Conservation (phyloP, 2,888 invertebrate species). For the Apamea monoglypha region DNA sequence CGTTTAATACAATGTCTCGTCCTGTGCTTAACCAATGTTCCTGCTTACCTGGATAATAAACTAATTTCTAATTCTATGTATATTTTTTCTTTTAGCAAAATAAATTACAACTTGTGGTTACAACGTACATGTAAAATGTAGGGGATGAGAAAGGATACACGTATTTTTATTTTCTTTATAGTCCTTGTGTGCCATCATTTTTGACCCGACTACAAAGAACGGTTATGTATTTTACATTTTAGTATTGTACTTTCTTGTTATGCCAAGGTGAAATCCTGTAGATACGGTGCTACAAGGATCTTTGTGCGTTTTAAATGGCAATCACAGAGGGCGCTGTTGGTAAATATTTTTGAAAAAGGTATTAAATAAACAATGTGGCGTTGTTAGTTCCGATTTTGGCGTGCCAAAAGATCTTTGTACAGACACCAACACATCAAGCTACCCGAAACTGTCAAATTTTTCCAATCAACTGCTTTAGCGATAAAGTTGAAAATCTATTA, state of each 20-base stretch:
- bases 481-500: too few species aligned
- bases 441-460: too few species aligned
- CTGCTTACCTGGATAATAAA: not conserved
- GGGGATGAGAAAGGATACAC: not conserved
- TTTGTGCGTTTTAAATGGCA: not conserved
- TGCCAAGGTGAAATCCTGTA: not conserved
- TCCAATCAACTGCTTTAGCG: too few species aligned
- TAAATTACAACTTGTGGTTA: not conserved
- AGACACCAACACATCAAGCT: too few species aligned
- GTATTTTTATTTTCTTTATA: not conserved
- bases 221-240: slow-evolving; percentile 1
- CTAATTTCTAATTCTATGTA: not conserved
- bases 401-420: not conserved
- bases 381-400: not conserved
- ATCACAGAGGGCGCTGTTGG: not conserved
- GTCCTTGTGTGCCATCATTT: not conserved
- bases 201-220: not conserved
- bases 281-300: not conserved
- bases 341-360: not conserved
- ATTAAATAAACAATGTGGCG: not conserved
- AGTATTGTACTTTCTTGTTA: not conserved
- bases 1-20: too few species aligned
- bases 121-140: not conserved
- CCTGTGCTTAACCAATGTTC: not conserved
- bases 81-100: not conserved